phyloP scores from a whole-genome alignment of 2,888 invertebrate species.

The Cephus pygmeus region DNA sequence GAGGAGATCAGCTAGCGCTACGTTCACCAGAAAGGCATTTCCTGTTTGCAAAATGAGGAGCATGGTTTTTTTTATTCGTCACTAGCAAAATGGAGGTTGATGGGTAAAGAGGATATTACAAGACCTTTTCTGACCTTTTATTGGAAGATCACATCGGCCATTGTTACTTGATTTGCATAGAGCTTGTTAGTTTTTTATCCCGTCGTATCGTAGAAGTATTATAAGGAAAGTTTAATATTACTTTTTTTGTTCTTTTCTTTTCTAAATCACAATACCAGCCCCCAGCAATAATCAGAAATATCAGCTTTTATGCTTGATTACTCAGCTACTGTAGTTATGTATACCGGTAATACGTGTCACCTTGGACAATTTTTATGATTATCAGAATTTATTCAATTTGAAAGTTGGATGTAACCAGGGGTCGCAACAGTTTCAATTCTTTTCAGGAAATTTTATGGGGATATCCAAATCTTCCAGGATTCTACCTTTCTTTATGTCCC shows the following conservation, averaged over 20 bases:
- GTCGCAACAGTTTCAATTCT: not conserved
- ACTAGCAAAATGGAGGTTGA: not conserved
- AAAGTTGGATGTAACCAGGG: not conserved
- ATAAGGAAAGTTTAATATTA: not conserved
- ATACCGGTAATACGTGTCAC: not conserved
- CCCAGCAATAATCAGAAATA: not conserved
- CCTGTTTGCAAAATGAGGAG: conserved; percentile 65
- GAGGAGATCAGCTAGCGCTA: conserved; percentile 78
- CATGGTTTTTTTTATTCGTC: not conserved
- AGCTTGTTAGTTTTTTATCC: not conserved
- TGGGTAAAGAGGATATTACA: not conserved
- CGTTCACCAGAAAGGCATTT: conserved; percentile 77
- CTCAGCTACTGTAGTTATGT: not conserved
- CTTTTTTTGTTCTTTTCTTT: not conserved
- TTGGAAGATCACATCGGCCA: not conserved
- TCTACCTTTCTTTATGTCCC: not conserved
- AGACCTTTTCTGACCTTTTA: not conserved
- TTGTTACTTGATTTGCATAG: not conserved
- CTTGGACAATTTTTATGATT: not conserved
- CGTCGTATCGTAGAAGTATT: not conserved
- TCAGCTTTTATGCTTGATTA: not conserved
- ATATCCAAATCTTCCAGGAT: not conserved
- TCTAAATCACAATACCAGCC: not conserved
- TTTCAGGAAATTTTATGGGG: not conserved
- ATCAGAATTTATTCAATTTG: not conserved